Conservation (phyloP, 2,113 vertebrate species). For the Lagopus leucura region DNA sequence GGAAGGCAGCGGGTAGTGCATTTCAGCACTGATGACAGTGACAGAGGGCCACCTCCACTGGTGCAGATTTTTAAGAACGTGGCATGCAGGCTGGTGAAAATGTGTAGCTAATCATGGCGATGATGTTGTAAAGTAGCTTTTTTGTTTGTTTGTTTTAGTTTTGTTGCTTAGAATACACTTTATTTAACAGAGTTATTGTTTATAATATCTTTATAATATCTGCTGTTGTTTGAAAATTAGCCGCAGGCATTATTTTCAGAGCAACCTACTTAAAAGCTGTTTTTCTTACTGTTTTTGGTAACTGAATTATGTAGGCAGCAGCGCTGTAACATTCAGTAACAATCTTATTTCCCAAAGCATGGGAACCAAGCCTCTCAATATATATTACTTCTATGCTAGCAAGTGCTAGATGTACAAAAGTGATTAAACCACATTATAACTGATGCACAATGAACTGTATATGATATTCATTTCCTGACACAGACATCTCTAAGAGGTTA, state of each 20-base stretch:
- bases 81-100: not conserved
- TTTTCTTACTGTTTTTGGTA: not conserved
- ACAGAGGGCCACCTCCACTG: not conserved
- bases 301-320: not conserved
- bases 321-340: not conserved
- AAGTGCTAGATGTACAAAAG: not conserved
- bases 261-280: not conserved
- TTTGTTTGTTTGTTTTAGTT: too few species aligned
- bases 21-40: not conserved
- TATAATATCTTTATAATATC: not conserved
- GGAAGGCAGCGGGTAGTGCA: not conserved
- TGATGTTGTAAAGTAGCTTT: not conserved
- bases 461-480: slow-evolving; percentile 37
- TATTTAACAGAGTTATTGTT: not conserved
- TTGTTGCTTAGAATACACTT: not conserved
- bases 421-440: slow-evolving; percentile 3
- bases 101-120: not conserved
- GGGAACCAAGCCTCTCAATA: not conserved
- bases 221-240: not conserved
- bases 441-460: not conserved
- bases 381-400: not conserved
- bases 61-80: not conserved
- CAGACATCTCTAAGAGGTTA: not conserved
- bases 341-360: not conserved
- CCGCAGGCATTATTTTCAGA: not conserved